Base-by-base conservation (phyloP, 2,888 invertebrate genomes). In the Drosophila fungiperda region DNA sequence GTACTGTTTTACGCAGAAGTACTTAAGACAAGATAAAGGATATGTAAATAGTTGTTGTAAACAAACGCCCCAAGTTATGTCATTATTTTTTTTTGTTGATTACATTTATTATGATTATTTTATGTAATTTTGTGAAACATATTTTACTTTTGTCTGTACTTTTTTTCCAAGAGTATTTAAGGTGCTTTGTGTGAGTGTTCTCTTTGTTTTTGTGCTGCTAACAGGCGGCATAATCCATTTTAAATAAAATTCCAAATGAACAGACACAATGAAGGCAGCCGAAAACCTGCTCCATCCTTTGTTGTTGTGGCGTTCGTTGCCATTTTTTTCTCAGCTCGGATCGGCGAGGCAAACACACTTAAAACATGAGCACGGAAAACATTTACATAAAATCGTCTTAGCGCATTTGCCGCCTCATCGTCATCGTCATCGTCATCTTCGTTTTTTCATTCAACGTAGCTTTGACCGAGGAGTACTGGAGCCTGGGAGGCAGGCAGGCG, bases 381-480 rank as follows among this genome's bases (percentile, higher is more conserved):
- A 87, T 87, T 87, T 90, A 90, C 90, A 87, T 87, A 87, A 87
- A 90, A 87, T 87, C 89, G 90, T 90, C 87, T 87, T 87, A 87
- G 87, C 90, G 87, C 89, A 90, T 87, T 87, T 87, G 82, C 87
- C 80, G 87, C 87, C 85, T 87, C 86, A 82, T 80, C 89, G 89
- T 89, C 79, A 59, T 52, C 78, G 63, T 48, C 54, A 54, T 52
- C 78, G 63, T 48, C 54, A 54, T 66, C 58, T 38, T 49, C 32
- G 49, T 11, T 49, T 52, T 48, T 63, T 53, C 62, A 63, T 60
- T 78, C 48, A 62, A 52, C 67, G 36, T 61, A 73, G 73, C 65
- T 69, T 72, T 80, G 78, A 76, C 81, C 78, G 63, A 53, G 77
- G 20, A 20, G 32, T 5, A 38, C 36, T 49, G 36, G 6, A 38